Base-by-base conservation (phyloP, 37 sponge, comb jelly and placozoan species). In the Beroe ovata region DNA sequence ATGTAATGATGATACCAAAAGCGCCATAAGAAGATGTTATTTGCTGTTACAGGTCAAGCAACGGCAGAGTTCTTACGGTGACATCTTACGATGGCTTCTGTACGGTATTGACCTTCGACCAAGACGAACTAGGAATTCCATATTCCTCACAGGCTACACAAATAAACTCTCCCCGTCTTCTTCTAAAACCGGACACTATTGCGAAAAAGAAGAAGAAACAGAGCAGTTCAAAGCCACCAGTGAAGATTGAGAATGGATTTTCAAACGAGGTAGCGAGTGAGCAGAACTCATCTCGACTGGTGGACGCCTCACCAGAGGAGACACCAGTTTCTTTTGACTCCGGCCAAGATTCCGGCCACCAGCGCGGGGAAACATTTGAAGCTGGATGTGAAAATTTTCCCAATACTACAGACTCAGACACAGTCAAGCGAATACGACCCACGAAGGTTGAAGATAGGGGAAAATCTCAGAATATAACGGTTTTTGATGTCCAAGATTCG, bases 81-180 rank as follows among this genome's bases (percentile, higher is more conserved):
- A 92, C 99, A 0, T 95, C 96, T 35, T 92, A 93, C 23, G 99
- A 99, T 64, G 95, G 96, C 30, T 99, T 94, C 84, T 99, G 99
- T 64, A 90, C 96, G 21, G 47, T 99, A 29, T 47, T 95, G 19
- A 66, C 72, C 21, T 99, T 99, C 77, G 92, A 90, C 19, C 89
- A 89, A 22, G 92, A 90, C 32, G 99, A 99, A 41, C 89, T 99
- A 0, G 99, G 99, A 20, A 39, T 28, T 6, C 84, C 91, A 18
- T 72, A 41, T 54, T 66, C 69, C 16, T 26, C 69, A 4, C 69
- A 66, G 16, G 32, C 69, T 1, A 37, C 69, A 4, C 69, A 66
- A 30, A 30, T 66, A 2, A 66, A 66, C 69, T 66, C 69, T 66
- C 69, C 69, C 0, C 25, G 69, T 11, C 69, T 66, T 30, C 69